Percentiles rank a stretch among this genome's conserved stretches.
Evolutionary conservation across 1,140 invertebrate species (phyloP).

Genomic region (Trinorchestia longiramus): DNA sequence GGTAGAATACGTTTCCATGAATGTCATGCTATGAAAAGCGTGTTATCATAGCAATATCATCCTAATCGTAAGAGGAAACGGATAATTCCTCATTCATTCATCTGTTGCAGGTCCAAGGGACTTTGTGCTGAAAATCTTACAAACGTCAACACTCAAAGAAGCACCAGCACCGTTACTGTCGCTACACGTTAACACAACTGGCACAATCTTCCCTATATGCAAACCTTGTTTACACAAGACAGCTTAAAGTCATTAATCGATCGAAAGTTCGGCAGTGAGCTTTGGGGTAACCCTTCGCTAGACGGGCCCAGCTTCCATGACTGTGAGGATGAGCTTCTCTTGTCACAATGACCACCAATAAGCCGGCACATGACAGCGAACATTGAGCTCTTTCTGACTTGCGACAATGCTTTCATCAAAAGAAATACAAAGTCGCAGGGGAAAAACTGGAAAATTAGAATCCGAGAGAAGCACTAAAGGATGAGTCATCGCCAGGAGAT

Average conservation of each 20-base stretch:
- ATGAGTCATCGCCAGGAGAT: background rate
- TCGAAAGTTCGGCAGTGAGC: background rate
- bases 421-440: background rate
- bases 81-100: no score
- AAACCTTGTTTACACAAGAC: background rate
- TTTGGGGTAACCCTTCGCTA: background rate
- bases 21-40: no score
- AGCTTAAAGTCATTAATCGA: slow-evolving; percentile 1
- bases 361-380: background rate
- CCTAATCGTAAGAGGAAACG: no score
- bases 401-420: background rate
- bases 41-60: no score
- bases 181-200: background rate
- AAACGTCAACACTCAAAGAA: background rate
- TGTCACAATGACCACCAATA: slow-evolving; percentile 7
- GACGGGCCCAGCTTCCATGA: background rate
- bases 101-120: no score
- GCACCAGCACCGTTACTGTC: background rate
- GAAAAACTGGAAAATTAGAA: background rate
- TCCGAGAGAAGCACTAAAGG: background rate
- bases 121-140: background rate
- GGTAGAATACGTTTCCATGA: no score
- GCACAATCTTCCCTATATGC: background rate
- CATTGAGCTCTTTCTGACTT: background rate
- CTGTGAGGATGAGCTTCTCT: background rate